phyloP scores from a whole-genome alignment of 1,140 invertebrate genomes.

The Hetaerina americana region DNA sequence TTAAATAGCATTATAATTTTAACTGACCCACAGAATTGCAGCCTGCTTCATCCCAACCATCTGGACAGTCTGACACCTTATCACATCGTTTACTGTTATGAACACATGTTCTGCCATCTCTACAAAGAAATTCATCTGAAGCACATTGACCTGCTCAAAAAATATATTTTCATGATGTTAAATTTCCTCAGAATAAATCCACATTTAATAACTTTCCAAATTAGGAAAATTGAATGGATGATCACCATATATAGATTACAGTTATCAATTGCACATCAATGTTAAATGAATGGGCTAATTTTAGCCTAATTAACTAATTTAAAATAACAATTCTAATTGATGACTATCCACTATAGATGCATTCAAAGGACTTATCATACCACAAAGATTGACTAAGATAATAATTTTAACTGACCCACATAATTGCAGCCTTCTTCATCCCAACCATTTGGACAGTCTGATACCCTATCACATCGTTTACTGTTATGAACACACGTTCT shows the following conservation, averaged over 20 bases:
- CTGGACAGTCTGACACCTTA: constrained; percentile 23
- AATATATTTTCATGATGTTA: background rate
- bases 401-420: background rate
- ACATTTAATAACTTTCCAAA: too few species aligned
- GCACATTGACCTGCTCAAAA: constrained; percentile 1
- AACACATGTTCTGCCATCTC: constrained; percentile 15
- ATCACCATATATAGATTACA: too few species aligned
- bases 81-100: constrained; percentile 16
- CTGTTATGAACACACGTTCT: constrained; percentile 14
- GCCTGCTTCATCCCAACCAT: constrained; percentile 21
- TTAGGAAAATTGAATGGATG: too few species aligned
- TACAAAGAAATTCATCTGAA: constrained; percentile 9
- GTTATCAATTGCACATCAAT: too few species aligned
- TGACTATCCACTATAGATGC: too few species aligned
- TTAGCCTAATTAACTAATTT: too few species aligned
- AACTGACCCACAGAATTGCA: background rate
- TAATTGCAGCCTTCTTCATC: constrained; percentile 18
- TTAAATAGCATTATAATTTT: too few species aligned
- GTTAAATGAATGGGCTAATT: too few species aligned
- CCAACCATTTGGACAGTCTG: constrained; percentile 25
- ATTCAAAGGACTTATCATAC: too few species aligned
- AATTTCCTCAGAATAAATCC: background rate
- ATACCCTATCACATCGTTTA: constrained; percentile 19
- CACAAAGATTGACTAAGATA: too few species aligned
- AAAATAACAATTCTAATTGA: too few species aligned